Evolutionary conservation across 2,113 vertebrate genomes (phyloP), one percentile per base, ranked within the genome.

Genomic region (Lipophrys pholis): DNA sequence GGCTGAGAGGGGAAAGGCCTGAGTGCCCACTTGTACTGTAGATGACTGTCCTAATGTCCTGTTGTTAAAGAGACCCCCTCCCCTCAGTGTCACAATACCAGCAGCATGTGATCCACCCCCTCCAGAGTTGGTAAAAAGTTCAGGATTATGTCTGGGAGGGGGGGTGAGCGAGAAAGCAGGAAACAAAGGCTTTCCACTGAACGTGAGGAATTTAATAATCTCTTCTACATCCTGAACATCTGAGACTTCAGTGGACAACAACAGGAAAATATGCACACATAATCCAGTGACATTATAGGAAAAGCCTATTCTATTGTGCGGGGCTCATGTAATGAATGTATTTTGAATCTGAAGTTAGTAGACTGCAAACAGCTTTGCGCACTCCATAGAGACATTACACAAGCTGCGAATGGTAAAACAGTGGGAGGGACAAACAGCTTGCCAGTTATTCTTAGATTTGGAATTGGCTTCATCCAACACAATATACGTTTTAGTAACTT

Each of bases 131-230:
- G 48, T 65, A 41, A 62, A 86, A 76, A 82, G 73, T 82, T 10
- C 41, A 62, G 55, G 86, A 88, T 91, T 85, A 90, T 71, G 80
- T 64, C 41, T 81, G 67, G 81, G 81, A n/a, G n/a, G n/a, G n/a
- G n/a, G n/a, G n/a, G n/a, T n/a, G n/a, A 70, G 55, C 78, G 83
- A 73, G 55, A 80, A 83, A 69, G 21, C 68, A 80, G 81, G 78
- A 87, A 80, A 75, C 66, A 60, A 78, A 72, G 48, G 69, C 72
- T 84, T 83, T 71, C 73, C 72, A 81, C 50, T 86, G 83, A 84
- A 86, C 14, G 50, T n/a, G 73, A 84, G 82, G 87, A 89, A 91
- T 89, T 85, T 83, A 65, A 78, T 87, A 86, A 89, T 88, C 86
- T 80, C 67, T 66, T 76, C 54, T 4, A 72, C 54, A 80, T 78